Conservation (phyloP, 2,888 invertebrate genomes). For the Uropetala carovei region DNA sequence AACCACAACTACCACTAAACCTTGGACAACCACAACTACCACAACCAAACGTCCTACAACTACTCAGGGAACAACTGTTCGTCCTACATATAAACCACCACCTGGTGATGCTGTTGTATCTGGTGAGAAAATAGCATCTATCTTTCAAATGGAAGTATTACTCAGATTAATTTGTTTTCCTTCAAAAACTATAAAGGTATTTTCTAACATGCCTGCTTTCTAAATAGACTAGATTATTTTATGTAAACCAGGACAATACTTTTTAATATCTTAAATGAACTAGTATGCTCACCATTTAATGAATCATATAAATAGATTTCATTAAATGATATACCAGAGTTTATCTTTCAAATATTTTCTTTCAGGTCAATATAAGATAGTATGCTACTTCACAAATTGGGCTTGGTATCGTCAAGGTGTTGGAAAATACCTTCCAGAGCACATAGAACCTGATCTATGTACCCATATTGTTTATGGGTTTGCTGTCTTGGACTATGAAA, state of each 20-base stretch:
- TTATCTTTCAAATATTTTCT: not conserved
- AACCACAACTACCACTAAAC: constrained; percentile 70
- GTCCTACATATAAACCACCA: constrained; percentile 69
- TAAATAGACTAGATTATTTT: no score
- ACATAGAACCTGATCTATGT: constrained; percentile 90
- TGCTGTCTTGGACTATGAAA: constrained; percentile 87
- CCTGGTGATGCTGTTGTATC: constrained; percentile 65
- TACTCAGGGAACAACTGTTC: constrained; percentile 55
- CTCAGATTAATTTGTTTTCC: no score
- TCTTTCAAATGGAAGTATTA: no score
- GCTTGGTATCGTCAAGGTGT: constrained; percentile 92
- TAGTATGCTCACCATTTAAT: no score
- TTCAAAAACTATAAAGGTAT: no score
- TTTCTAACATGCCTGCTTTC: no score
- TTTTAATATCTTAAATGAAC: no score
- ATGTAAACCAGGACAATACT: no score
- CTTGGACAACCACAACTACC: constrained; percentile 70
- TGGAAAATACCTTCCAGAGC: constrained; percentile 88
- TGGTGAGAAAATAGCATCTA: not conserved
- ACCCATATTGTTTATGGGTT: constrained; percentile 96
- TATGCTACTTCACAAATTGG: constrained; percentile 96
- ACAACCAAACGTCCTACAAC: constrained; percentile 70
- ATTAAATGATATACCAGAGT: not conserved
- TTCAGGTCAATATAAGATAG: constrained; percentile 73
- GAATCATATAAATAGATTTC: not conserved